These are phyloP conservation scores for Megaceryle maxima DNA, from an alignment of 2,113 vertebrate species.

Conservation along the genomic window DNA sequence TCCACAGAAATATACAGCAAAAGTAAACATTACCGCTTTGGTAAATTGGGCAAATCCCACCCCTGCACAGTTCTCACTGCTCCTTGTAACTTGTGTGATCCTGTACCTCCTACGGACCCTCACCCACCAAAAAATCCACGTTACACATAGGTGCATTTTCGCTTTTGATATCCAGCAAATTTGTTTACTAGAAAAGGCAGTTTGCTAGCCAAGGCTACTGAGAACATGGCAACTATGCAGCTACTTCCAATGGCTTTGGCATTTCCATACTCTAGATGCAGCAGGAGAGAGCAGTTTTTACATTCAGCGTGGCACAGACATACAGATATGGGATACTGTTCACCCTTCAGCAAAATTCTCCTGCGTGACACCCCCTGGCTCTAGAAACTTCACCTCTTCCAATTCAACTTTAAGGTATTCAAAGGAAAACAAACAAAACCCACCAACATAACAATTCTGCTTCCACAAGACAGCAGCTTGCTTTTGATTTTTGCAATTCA, in stretches of 20 bases:
- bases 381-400: not conserved
- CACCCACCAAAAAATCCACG: not conserved
- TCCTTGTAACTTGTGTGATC: not conserved
- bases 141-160: not conserved
- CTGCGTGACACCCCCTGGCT: not conserved
- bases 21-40: not conserved
- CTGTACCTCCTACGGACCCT: not conserved
- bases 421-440: not conserved
- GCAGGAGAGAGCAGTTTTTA: not conserved
- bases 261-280: not conserved
- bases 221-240: not conserved
- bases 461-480: not conserved
- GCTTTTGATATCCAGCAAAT: not conserved
- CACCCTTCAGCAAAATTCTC: not conserved
- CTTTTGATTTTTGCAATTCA: not conserved
- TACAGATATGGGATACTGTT: not conserved
- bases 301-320: not conserved
- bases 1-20: not conserved
- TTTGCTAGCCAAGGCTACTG: not conserved
- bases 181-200: not conserved
- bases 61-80: not conserved
- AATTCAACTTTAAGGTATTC: not conserved
- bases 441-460: not conserved
- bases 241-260: not conserved
- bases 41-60: not conserved